Percentiles rank a stretch among this genome's conserved stretches.
phyloP scores from a whole-genome alignment of 2,113 vertebrate species.

The Taxidea taxus region DNA sequence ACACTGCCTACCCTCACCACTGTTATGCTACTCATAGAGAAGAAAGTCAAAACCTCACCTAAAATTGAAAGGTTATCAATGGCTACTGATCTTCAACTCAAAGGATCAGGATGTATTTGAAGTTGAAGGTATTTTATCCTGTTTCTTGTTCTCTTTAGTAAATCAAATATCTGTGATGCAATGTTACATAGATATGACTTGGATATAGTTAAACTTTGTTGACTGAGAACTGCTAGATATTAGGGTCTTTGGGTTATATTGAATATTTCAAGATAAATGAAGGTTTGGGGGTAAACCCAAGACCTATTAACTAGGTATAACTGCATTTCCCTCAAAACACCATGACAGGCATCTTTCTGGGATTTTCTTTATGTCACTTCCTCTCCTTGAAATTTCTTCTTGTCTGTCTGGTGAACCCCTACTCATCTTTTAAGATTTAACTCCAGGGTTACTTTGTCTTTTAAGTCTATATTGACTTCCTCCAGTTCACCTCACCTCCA shows the following conservation, averaged over 20 bases:
- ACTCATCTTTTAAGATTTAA: background rate
- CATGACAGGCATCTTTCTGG: background rate
- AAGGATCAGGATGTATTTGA: background rate
- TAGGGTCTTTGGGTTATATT: background rate
- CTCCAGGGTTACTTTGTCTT: background rate
- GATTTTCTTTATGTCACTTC: background rate
- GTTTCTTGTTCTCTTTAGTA: background rate
- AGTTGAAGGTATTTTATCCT: background rate
- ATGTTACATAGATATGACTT: background rate
- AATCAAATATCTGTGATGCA: background rate
- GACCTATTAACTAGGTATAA: background rate
- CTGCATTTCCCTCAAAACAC: background rate
- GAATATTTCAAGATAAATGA: background rate
- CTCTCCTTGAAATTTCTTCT: background rate
- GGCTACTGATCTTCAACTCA: background rate
- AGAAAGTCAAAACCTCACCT: background rate
- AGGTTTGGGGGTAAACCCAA: background rate
- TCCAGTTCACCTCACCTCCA: background rate
- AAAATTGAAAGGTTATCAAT: background rate
- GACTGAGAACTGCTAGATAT: background rate
- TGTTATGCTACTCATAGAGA: background rate
- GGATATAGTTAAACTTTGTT: background rate
- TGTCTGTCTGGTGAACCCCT: background rate
- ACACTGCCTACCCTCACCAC: background rate
- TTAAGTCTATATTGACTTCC: background rate